phyloP scores from a whole-genome alignment of 2,888 invertebrate species.

The Kuschelorhynchus macadamiae region DNA sequence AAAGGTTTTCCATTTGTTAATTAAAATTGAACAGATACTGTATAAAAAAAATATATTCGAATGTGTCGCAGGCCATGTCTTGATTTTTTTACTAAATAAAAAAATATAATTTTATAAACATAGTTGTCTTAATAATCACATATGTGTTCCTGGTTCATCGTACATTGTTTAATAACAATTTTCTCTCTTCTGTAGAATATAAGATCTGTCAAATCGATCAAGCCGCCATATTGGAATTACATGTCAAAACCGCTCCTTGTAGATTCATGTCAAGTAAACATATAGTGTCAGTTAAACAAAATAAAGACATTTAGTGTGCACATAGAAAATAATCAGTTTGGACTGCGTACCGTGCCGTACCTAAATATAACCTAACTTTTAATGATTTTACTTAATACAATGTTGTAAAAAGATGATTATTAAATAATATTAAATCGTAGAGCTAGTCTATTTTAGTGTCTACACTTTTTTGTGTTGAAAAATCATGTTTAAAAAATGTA shows the following conservation, averaged over 20 bases:
- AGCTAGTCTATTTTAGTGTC: constrained; percentile 43
- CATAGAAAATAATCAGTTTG: constrained; percentile 34
- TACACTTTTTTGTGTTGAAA: constrained; percentile 41
- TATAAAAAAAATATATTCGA: no score
- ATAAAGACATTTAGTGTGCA: constrained; percentile 46
- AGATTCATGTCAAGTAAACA: constrained; percentile 43
- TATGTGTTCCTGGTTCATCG: constrained; percentile 15
- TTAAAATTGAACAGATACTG: no score
- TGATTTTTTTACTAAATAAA: no score
- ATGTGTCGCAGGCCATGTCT: no score
- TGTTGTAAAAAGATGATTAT: constrained; percentile 48
- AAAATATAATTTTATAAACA: no score
- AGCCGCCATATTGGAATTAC: constrained; percentile 41
- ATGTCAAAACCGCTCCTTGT: constrained; percentile 43
- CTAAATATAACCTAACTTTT: constrained; percentile 41
- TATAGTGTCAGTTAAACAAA: constrained; percentile 43
- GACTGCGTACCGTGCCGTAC: constrained; percentile 46
- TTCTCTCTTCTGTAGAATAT: constrained; percentile 29
- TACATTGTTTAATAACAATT: constrained; percentile 6
- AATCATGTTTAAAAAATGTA: constrained; percentile 39
- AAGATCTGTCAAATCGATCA: constrained; percentile 30
- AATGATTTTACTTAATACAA: constrained; percentile 37
- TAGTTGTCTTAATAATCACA: no score
- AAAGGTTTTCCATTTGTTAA: no score
- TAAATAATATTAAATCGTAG: constrained; percentile 45